Evolutionary conservation across 1,140 invertebrate genomes (phyloP).

Genomic region (Drosophila pallidifrons): DNA sequence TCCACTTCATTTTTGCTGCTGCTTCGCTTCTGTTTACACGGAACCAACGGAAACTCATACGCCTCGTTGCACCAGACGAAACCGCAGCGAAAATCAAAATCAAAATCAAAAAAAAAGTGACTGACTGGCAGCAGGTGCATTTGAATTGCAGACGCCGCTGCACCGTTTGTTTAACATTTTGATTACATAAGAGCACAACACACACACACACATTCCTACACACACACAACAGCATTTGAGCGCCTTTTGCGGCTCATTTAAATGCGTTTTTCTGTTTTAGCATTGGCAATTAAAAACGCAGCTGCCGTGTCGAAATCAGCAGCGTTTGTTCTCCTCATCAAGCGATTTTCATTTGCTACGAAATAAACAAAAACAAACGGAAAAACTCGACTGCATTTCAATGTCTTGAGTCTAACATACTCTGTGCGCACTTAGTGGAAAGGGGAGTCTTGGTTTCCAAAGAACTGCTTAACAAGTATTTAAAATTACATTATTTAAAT

Average conservation of each 20-base stretch:
- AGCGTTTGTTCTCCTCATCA: constrained; percentile 62
- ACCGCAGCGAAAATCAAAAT: constrained; percentile 16
- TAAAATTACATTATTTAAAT: too few species aligned
- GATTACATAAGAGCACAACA: constrained; percentile 57
- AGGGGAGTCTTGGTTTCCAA: neutral
- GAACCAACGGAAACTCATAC: constrained; percentile 68
- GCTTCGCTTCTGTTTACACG: constrained; percentile 1
- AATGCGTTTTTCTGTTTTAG: constrained; percentile 52
- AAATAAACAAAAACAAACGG: constrained; percentile 23
- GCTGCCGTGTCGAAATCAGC: constrained; percentile 61
- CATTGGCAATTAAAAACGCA: constrained; percentile 78
- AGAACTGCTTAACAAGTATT: too few species aligned
- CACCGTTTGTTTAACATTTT: constrained; percentile 17
- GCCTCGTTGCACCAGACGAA: constrained; percentile 65
- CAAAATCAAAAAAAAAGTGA: constrained; percentile 21
- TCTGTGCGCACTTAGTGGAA: neutral
- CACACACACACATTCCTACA: constrained; percentile 14
- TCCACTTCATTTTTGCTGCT: constrained; percentile 2
- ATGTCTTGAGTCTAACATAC: constrained; percentile 41
- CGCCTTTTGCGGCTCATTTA: constrained; percentile 64
- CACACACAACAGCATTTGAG: constrained; percentile 42
- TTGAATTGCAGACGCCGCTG: constrained; percentile 18
- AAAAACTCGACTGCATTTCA: constrained; percentile 41
- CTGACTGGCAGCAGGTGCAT: constrained; percentile 53
- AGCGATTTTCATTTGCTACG: constrained; percentile 39